phyloP scores from a whole-genome alignment of 2,797 vertebrate species.

The Furcifer pardalis region DNA sequence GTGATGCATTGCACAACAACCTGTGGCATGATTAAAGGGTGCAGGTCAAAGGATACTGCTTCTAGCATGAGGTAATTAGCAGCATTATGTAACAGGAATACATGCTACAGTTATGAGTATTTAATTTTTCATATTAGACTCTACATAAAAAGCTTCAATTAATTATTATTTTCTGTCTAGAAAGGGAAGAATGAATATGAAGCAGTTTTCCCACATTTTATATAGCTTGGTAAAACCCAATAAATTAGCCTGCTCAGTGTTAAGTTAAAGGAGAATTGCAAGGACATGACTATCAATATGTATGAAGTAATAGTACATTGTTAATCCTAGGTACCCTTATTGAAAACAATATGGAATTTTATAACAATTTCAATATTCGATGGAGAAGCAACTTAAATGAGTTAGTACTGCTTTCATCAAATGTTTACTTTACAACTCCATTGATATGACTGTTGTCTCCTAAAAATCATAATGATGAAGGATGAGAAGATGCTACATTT shows the following conservation, averaged over 20 bases:
- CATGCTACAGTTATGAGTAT: slow-evolving; percentile 16
- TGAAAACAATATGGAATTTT: slow-evolving; percentile 1
- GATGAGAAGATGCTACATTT: neutral
- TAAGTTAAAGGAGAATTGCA: slow-evolving; percentile 10
- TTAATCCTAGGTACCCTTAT: slow-evolving; percentile 5
- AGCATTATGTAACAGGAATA: slow-evolving; percentile 25
- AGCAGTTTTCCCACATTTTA: slow-evolving; percentile 34
- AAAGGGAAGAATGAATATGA: slow-evolving; percentile 26
- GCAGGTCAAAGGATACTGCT: slow-evolving; percentile 43
- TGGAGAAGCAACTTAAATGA: neutral
- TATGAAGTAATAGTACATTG: neutral
- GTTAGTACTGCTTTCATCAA: neutral
- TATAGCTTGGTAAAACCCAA: slow-evolving; percentile 18
- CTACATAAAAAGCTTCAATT: slow-evolving; percentile 22
- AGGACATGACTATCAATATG: slow-evolving; percentile 1
- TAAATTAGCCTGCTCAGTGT: slow-evolving; percentile 8
- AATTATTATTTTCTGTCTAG: slow-evolving; percentile 37
- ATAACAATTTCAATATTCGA: neutral
- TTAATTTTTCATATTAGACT: slow-evolving; percentile 28
- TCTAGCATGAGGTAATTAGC: slow-evolving; percentile 33
- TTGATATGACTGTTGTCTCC: neutral
- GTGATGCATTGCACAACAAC: slow-evolving; percentile 20
- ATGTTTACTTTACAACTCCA: neutral
- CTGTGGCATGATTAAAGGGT: slow-evolving; percentile 21
- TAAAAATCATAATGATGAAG: neutral